Percentiles rank a stretch among this genome's conserved stretches.
Conservation (phyloP, 53 echinoderm and acorn worm species). For the Holothuria scabra region DNA sequence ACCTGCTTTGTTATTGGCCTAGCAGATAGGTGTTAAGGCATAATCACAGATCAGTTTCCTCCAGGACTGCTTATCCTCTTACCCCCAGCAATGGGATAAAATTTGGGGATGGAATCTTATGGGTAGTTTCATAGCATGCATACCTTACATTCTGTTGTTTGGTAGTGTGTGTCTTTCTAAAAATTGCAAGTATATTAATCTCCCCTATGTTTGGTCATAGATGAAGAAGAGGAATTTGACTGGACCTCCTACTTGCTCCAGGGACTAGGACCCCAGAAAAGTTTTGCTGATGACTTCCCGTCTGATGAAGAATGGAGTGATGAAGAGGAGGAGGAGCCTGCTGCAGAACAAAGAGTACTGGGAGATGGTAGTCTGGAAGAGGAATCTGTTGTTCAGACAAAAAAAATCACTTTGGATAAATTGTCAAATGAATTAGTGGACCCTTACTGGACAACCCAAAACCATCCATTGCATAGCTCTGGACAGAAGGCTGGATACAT, state of each 20-base stretch:
- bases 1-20: too few species aligned
- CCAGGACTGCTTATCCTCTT: too few species aligned
- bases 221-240: conserved; percentile 32
- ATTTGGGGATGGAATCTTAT: too few species aligned
- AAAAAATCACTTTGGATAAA: background rate
- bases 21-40: too few species aligned
- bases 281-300: conserved; percentile 20
- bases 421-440: conserved; percentile 7
- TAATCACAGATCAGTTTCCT: too few species aligned
- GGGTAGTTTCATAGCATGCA: too few species aligned
- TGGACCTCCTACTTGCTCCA: conserved; percentile 27
- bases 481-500: too few species aligned
- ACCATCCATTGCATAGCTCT: background rate
- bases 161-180: too few species aligned
- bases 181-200: too few species aligned
- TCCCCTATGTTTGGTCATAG: background rate
- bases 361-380: background rate
- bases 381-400: background rate
- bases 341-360: background rate
- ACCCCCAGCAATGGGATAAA: too few species aligned
- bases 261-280: conserved; percentile 21
- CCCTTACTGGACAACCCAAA: conserved; percentile 16
- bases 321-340: conserved; percentile 1
- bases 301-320: conserved; percentile 48
- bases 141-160: too few species aligned